Evolutionary conservation across 2,113 vertebrate species (phyloP).

Genomic region (Capreolus pygargus): DNA sequence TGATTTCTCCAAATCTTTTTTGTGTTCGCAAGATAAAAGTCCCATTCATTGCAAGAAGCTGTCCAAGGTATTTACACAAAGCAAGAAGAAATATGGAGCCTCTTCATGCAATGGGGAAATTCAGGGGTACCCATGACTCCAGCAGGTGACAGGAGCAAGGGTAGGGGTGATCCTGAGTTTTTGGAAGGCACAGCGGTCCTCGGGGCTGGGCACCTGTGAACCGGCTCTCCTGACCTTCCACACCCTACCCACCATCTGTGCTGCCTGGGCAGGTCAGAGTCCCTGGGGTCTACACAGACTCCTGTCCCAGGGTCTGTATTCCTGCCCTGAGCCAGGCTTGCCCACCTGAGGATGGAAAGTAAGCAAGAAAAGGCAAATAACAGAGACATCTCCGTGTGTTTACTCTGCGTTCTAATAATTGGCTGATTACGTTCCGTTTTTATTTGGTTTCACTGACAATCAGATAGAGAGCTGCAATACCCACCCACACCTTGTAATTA

Average conservation of each 20-base stretch:
- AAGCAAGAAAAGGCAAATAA: neutral
- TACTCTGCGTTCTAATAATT: slow-evolving; percentile 78
- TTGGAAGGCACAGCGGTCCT: neutral
- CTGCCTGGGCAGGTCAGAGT: neutral
- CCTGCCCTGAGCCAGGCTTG: neutral
- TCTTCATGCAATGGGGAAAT: rapidly evolving
- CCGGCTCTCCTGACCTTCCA: neutral
- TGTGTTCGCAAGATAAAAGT: neutral
- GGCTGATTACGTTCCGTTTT: slow-evolving; percentile 78
- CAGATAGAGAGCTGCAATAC: slow-evolving; percentile 77
- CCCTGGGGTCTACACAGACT: neutral
- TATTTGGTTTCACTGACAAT: slow-evolving; percentile 79
- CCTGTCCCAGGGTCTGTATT: neutral
- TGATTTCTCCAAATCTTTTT: neutral
- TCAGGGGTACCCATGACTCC: neutral
- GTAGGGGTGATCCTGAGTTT: rapidly evolving
- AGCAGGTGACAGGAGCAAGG: neutral
- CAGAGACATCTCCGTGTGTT: slow-evolving; percentile 62
- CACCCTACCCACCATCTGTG: neutral
- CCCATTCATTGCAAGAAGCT: neutral
- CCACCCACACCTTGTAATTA: slow-evolving; percentile 81
- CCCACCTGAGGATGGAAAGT: neutral
- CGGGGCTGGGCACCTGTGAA: neutral
- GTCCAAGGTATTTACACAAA: neutral
- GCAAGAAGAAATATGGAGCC: neutral